Conservation (phyloP, 2,113 vertebrate species). For the Alligator mississippiensis region DNA sequence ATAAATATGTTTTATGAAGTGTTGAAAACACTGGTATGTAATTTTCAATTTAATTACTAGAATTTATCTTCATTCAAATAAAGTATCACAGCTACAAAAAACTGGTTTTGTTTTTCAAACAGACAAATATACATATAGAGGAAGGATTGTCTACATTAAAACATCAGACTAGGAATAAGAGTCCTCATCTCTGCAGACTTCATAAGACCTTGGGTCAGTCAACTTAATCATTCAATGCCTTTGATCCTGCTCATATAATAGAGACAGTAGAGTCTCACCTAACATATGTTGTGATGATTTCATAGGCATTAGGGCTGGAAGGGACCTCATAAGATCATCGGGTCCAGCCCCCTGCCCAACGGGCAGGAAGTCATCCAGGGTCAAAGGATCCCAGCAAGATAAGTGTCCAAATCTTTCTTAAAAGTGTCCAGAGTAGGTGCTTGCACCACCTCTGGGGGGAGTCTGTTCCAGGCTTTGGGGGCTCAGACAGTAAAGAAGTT, state of each 20-base stretch:
- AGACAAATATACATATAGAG: neutral
- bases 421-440: too few species aligned
- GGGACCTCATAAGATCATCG: too few species aligned
- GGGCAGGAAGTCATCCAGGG: too few species aligned
- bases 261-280: neutral
- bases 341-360: too few species aligned
- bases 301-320: too few species aligned
- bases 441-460: too few species aligned
- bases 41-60: neutral
- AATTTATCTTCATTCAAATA: neutral
- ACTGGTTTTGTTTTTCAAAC: neutral
- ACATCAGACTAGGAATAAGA: neutral
- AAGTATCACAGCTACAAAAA: neutral
- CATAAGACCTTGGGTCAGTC: neutral
- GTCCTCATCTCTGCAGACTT: neutral
- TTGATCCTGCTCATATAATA: neutral
- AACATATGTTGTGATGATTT: neutral
- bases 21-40: neutral
- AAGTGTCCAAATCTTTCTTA: too few species aligned
- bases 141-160: neutral
- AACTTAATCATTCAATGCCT: neutral
- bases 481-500: too few species aligned
- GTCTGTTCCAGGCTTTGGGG: too few species aligned
- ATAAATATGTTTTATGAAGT: neutral
- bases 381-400: too few species aligned